Conservation (phyloP, 2,113 vertebrate species). For the Scophthalmus maximus region DNA sequence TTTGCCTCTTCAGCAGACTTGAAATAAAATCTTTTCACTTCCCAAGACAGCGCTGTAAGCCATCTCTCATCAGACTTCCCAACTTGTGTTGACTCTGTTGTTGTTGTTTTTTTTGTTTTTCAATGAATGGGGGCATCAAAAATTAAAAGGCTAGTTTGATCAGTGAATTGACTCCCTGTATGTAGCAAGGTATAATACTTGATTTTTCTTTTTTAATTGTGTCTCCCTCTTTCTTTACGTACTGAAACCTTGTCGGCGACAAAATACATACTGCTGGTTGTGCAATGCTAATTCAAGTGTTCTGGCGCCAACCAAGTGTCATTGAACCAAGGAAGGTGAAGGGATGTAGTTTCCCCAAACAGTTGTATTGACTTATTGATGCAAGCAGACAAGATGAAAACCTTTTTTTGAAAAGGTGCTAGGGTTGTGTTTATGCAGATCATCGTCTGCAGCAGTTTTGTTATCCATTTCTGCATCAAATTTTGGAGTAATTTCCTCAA, state of each 20-base stretch:
- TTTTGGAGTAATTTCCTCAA: neutral
- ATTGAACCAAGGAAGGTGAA: neutral
- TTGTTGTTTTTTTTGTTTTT: too few relatives aligned
- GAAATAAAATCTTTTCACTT: conserved; percentile 40
- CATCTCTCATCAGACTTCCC: too few relatives aligned
- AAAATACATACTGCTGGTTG: neutral
- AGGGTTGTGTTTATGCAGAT: conserved; percentile 19
- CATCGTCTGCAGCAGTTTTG: neutral
- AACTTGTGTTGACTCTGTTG: too few relatives aligned
- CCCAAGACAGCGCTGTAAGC: conserved; percentile 22
- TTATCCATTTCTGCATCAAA: neutral
- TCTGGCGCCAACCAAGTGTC: neutral
- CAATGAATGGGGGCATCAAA: conserved; percentile 10
- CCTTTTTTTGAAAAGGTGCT: neutral
- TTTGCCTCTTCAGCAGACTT: conserved; percentile 20
- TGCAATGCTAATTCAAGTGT: neutral
- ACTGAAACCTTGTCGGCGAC: conserved; percentile 13
- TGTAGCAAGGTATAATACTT: neutral
- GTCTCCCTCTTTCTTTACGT: neutral
- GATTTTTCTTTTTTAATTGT: neutral
- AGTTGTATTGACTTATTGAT: neutral
- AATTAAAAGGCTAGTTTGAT: conserved; percentile 19
- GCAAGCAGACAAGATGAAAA: neutral
- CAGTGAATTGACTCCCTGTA: neutral
- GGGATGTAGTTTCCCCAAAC: neutral